Evolutionary conservation across 1,140 invertebrate genomes (phyloP), one percentile per base, ranked within the genome.

Genomic region (Theocolax elegans): DNA sequence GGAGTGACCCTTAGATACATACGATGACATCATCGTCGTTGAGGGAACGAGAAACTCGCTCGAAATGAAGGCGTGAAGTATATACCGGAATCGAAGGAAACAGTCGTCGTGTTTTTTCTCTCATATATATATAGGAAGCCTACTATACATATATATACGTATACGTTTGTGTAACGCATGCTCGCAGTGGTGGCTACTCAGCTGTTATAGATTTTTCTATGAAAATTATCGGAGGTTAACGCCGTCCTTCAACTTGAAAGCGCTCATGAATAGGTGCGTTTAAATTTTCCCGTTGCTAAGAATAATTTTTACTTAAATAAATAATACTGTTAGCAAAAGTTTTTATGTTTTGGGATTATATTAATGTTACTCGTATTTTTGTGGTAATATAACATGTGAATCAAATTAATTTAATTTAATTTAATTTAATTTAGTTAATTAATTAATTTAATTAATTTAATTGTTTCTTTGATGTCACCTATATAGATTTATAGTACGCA

Each of bases 171-270:
- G 15, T 44, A 15, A 54, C 51, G 51, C 51, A 54, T 54, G 27
- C 54, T 1, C 35, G 7, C 8, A n/a, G n/a, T n/a, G 31, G 31
- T 35, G 31, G 31, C 31, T n/a, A 15, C 17, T 58, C 31, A 58
- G 54, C 31, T 58, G 54, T 58, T 58, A 58, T 58, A 35, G 54
- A 58, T 58, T 58, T 58, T 58, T 15, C 54, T 23, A 42, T 58
- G 54, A n/a, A 25, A 58, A 58, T 29, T 35, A n/a, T 12, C 15
- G 6, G 42, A 7, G 42, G n/a, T 44, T 17, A 44, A 15, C n/a
- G 42, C n/a, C 15, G 42, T 13, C 42, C 42, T 44, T 44, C 42
- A 44, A 44, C 42, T 44, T 44, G 42, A 44, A 13, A 15, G 19
- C 23, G n/a, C n/a, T n/a, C n/a, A n/a, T 12, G 46, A 21, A 21